Conservation (phyloP, 2,113 vertebrate species). For the Hippocampus guttulatus region DNA sequence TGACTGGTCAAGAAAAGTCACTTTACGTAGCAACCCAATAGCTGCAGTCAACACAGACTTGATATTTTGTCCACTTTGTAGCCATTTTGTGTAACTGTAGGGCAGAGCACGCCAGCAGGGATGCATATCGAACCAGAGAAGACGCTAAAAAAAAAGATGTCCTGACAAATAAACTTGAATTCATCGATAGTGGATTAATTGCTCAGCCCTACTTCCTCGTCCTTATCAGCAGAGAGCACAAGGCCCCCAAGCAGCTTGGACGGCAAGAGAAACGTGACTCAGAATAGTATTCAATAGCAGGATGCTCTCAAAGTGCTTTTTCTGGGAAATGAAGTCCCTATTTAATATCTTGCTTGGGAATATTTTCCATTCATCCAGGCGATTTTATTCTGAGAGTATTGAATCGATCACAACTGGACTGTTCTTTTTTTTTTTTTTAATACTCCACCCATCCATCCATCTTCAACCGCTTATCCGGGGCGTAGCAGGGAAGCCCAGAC, state of each 20-base stretch:
- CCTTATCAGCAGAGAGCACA: conserved; percentile 55
- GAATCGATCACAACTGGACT: not conserved
- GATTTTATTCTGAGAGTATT: not conserved
- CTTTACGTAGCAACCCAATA: no score
- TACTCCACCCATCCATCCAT: not conserved
- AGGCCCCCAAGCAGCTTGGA: conserved; percentile 40
- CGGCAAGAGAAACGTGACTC: conserved; percentile 60
- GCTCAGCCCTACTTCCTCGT: conserved; percentile 46
- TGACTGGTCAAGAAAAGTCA: no score
- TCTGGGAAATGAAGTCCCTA: conserved; percentile 10
- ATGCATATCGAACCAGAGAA: not conserved
- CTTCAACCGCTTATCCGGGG: no score
- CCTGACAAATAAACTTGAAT: not conserved
- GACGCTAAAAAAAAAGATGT: not conserved
- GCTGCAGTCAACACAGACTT: no score
- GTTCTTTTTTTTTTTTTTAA: no score
- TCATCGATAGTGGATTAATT: conserved; percentile 18
- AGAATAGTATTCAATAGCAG: conserved; percentile 55
- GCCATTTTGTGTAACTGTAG: no score
- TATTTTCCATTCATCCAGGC: not conserved
- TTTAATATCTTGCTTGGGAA: conserved; percentile 10
- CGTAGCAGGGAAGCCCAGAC: no score
- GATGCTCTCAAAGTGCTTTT: conserved; percentile 54
- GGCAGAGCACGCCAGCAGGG: no score
- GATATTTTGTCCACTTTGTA: no score